Percentiles rank a stretch among this genome's conserved stretches.
Conservation (phyloP, 2,113 vertebrate species). For the Eidolon helvum region DNA sequence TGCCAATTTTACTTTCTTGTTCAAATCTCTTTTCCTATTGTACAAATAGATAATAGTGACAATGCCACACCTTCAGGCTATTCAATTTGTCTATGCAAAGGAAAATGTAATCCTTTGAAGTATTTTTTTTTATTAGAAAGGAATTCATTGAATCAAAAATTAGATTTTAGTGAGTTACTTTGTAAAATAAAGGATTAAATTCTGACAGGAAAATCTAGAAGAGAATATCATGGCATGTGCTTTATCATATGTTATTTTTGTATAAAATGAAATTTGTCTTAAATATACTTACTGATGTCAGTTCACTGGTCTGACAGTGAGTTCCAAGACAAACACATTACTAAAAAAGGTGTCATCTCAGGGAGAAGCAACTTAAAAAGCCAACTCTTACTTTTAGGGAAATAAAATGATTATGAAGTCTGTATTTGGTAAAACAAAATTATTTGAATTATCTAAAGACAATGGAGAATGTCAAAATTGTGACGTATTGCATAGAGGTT, state of each 20-base stretch:
- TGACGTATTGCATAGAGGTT: background rate
- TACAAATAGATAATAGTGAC: background rate
- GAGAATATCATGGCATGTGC: background rate
- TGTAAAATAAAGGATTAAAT: constrained; percentile 58
- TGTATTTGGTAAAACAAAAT: background rate
- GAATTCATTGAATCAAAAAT: constrained; percentile 68
- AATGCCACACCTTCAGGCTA: constrained; percentile 44
- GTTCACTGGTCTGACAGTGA: background rate
- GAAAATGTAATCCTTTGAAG: constrained; percentile 62
- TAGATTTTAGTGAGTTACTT: constrained; percentile 62
- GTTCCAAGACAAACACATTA: background rate
- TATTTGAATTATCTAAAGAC: background rate
- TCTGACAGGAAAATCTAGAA: constrained; percentile 48
- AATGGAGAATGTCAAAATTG: background rate
- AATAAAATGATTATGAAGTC: constrained; percentile 5
- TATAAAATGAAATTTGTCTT: constrained; percentile 16
- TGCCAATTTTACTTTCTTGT: constrained; percentile 53
- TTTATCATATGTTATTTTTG: constrained; percentile 15
- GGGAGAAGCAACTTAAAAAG: background rate
- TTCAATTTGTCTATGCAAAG: constrained; percentile 63
- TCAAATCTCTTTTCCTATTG: constrained; percentile 50
- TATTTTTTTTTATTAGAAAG: constrained; percentile 70
- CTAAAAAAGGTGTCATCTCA: constrained; percentile 27
- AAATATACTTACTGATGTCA: background rate
- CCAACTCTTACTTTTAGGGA: background rate